Conservation (phyloP, 2,888 invertebrate genomes). For the Lysandra coridon region DNA sequence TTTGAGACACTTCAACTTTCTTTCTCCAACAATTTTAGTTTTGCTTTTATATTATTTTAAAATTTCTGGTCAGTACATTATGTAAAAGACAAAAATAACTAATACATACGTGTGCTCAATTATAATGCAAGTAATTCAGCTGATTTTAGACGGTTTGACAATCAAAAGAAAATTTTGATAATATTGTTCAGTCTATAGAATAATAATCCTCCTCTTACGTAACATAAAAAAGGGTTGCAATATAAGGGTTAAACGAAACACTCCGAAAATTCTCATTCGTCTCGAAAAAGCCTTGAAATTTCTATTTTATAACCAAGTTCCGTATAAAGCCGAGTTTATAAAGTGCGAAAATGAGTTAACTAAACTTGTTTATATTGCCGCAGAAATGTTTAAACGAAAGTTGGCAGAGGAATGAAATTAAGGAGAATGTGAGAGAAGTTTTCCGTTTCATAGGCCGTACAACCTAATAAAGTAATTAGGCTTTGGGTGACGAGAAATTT, state of each 20-base stretch:
- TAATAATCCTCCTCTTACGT: neutral
- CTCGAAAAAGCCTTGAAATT: conserved; percentile 51
- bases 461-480: conserved; percentile 25
- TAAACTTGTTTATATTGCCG: conserved; percentile 70
- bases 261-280: neutral
- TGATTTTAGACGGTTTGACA: too few species aligned
- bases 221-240: neutral
- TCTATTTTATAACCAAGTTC: conserved; percentile 49
- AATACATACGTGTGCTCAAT: neutral
- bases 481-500: conserved; percentile 12
- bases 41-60: too few species aligned
- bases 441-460: conserved; percentile 21
- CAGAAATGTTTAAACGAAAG: conserved; percentile 67
- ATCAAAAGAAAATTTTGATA: too few species aligned
- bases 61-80: too few species aligned
- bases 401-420: conserved; percentile 63
- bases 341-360: conserved; percentile 73
- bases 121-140: neutral
- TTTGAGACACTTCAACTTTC: too few species aligned
- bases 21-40: too few species aligned
- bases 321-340: conserved; percentile 63
- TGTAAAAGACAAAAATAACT: too few species aligned
- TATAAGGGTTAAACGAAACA: neutral
- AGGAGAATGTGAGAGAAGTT: conserved; percentile 30
- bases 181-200: conserved; percentile 33